phyloP scores from a whole-genome alignment of 2,797 vertebrate species.

The Sandelia bainsii region DNA sequence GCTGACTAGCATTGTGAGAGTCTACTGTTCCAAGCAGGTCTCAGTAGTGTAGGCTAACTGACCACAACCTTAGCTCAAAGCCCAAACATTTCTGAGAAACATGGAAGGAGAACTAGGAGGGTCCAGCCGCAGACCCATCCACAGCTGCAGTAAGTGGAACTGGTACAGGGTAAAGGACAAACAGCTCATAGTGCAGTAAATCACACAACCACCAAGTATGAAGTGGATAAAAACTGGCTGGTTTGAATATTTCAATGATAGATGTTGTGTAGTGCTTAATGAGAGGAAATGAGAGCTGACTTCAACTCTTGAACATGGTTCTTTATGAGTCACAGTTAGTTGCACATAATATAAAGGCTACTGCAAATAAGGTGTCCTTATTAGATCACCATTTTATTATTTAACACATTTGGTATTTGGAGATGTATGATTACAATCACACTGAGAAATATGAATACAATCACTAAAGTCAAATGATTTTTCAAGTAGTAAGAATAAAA shows the following conservation, averaged over 20 bases:
- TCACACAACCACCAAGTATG: constrained; percentile 55
- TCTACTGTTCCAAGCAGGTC: constrained; percentile 45
- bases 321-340: background rate
- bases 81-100: constrained; percentile 66
- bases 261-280: constrained; percentile 11
- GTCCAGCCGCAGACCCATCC: constrained; percentile 40
- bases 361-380: constrained; percentile 9
- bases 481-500: background rate
- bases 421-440: background rate
- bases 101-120: constrained; percentile 56
- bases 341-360: constrained; percentile 1
- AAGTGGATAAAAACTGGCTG: constrained; percentile 31
- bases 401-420: constrained; percentile 3
- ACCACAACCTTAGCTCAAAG: constrained; percentile 55
- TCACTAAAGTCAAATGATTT: background rate
- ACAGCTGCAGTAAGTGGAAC: constrained; percentile 52
- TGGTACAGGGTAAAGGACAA: constrained; percentile 43
- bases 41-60: constrained; percentile 11
- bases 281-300: constrained; percentile 22
- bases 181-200: constrained; percentile 47
- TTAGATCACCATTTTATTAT: background rate
- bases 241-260: constrained; percentile 26
- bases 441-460: background rate
- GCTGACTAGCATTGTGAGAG: constrained; percentile 38
- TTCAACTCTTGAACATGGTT: background rate